Percentiles rank a stretch among this genome's conserved stretches.
phyloP scores from a whole-genome alignment of 2,797 vertebrate genomes.

The Lepilemur septentrionalis region DNA sequence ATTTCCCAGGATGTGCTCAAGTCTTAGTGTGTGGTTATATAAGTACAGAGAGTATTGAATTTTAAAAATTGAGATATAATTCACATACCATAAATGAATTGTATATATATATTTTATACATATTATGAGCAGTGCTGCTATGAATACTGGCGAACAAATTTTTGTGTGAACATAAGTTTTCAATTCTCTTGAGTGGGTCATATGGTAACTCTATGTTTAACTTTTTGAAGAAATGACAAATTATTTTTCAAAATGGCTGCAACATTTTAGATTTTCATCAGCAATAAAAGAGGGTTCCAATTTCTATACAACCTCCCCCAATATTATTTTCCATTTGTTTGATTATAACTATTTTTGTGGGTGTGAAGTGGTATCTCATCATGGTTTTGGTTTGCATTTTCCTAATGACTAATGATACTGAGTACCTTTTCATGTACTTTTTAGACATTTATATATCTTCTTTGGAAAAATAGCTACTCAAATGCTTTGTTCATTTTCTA shows the following conservation, averaged over 20 bases:
- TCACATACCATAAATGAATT: background rate
- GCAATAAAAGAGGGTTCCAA: background rate
- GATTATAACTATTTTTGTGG: background rate
- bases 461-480: background rate
- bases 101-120: background rate
- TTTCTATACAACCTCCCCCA: background rate
- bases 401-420: slow-evolving; percentile 21
- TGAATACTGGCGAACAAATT: background rate
- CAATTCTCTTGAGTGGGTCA: background rate
- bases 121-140: background rate
- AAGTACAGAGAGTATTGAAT: background rate
- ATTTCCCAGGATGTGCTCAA: background rate
- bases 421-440: background rate
- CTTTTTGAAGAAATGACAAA: background rate
- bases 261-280: background rate
- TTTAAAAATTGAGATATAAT: background rate
- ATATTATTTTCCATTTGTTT: slow-evolving; percentile 34
- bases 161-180: background rate
- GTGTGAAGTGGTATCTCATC: background rate
- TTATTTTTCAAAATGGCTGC: background rate
- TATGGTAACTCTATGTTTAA: background rate
- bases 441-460: background rate
- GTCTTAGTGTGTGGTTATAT: background rate
- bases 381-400: background rate
- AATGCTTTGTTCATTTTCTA: background rate